Evolutionary conservation across 2,797 vertebrate genomes (phyloP).

Genomic region (Sciurus carolinensis): DNA sequence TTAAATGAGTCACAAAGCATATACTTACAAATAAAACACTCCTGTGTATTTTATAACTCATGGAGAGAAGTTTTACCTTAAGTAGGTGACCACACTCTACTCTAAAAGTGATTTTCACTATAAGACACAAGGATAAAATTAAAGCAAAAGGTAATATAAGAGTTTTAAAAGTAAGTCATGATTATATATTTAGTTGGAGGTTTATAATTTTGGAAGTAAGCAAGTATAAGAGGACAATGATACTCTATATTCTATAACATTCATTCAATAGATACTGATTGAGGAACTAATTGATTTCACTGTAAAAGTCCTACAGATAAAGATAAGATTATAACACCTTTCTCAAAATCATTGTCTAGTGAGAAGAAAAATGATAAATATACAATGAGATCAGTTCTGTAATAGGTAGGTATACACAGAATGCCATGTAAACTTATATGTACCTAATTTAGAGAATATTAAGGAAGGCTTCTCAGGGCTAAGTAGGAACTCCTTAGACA

Average conservation of each 20-base stretch:
- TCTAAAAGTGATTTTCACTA: not conserved
- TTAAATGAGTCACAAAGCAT: not conserved
- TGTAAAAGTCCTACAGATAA: constrained; percentile 2
- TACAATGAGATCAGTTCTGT: not conserved
- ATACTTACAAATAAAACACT: constrained; percentile 20
- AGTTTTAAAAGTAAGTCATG: not conserved
- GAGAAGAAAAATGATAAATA: not conserved
- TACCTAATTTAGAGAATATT: not conserved
- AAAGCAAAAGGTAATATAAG: constrained; percentile 11
- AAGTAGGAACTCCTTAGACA: not conserved
- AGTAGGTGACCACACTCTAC: not conserved
- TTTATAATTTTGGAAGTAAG: not conserved
- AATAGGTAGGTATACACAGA: not conserved
- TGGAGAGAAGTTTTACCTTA: constrained; percentile 16
- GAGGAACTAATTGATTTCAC: not conserved
- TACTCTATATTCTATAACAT: not conserved
- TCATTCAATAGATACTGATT: not conserved
- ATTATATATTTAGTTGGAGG: not conserved
- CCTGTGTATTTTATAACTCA: not conserved
- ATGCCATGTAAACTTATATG: not conserved
- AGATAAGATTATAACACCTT: not conserved
- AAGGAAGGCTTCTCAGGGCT: not conserved
- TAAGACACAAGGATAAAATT: not conserved
- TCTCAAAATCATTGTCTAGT: not conserved
- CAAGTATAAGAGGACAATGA: not conserved